phyloP scores from a whole-genome alignment of 2,888 invertebrate genomes.

The Drosophila demipolita region DNA sequence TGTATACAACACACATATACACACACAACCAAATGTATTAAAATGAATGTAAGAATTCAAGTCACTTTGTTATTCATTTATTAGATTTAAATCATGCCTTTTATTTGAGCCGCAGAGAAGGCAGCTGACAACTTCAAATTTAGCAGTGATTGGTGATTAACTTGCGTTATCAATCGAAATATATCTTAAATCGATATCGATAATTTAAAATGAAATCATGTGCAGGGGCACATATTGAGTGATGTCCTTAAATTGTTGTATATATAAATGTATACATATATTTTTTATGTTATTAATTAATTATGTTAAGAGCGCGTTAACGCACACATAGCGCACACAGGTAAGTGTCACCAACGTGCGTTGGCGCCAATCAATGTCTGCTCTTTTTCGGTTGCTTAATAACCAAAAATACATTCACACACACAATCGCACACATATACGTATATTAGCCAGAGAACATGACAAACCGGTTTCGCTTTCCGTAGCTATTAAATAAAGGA shows the following conservation, averaged over 20 bases:
- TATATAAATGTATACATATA: background rate
- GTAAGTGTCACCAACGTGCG: constrained; percentile 13
- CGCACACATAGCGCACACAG: constrained; percentile 8
- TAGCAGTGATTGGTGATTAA: background rate
- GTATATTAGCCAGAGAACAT: constrained; percentile 61
- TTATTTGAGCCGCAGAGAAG: background rate
- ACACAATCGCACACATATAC: constrained; percentile 1
- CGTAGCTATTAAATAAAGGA: constrained; percentile 48
- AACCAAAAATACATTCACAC: constrained; percentile 38
- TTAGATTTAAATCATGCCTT: background rate
- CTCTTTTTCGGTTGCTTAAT: constrained; percentile 57
- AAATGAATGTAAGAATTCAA: constrained; percentile 58
- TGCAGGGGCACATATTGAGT: background rate
- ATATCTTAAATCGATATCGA: constrained; percentile 16
- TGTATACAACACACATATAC: constrained; percentile 55
- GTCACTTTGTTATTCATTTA: background rate
- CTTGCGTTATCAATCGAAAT: constrained; percentile 4
- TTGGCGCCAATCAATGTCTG: constrained; percentile 27
- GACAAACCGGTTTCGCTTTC: constrained; percentile 72
- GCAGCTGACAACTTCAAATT: background rate
- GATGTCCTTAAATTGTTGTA: background rate
- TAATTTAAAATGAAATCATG: background rate
- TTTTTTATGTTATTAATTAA: background rate
- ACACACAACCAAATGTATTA: constrained; percentile 74
- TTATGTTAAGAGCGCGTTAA: background rate